Percentiles rank a stretch among this genome's conserved stretches.
phyloP scores from a whole-genome alignment of 2,888 invertebrate genomes.

The Philopedon plagiatum region DNA sequence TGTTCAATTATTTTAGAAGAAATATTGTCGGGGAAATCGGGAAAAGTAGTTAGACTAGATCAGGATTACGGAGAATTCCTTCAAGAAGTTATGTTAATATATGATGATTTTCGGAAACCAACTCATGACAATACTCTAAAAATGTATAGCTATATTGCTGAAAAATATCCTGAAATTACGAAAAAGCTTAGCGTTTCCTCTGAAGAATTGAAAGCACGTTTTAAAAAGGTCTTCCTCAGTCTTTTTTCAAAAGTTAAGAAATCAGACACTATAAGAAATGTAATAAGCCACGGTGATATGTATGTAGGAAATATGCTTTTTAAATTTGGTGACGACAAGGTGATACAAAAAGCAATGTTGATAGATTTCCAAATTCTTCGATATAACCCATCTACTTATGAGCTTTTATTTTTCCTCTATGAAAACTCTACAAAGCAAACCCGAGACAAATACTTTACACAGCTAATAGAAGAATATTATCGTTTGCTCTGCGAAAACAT shows the following conservation, averaged over 20 bases:
- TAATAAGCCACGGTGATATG: slow-evolving; percentile 62
- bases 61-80: slow-evolving; percentile 57
- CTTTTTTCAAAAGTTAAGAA: neutral
- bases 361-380: slow-evolving; percentile 62
- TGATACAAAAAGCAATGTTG: slow-evolving; percentile 57
- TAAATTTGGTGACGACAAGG: slow-evolving; percentile 40
- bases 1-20: slow-evolving; percentile 62
- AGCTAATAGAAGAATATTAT: slow-evolving; percentile 56
- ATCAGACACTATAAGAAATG: slow-evolving; percentile 59
- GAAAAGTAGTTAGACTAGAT: slow-evolving; percentile 53
- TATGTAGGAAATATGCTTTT: slow-evolving; percentile 60
- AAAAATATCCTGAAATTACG: slow-evolving; percentile 17
- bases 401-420: slow-evolving; percentile 65
- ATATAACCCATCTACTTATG: slow-evolving; percentile 77
- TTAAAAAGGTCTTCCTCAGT: neutral
- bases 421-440: slow-evolving; percentile 33
- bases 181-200: neutral
- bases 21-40: slow-evolving; percentile 49
- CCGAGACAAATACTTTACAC: slow-evolving; percentile 51
- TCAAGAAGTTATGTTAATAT: slow-evolving; percentile 23
- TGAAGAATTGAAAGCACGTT: slow-evolving; percentile 2
- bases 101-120: neutral
- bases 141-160: neutral
- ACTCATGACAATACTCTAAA: neutral
- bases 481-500: slow-evolving; percentile 51